Evolutionary conservation across 2,113 vertebrate genomes (phyloP).

Genomic region (Ranitomeya imitator): DNA sequence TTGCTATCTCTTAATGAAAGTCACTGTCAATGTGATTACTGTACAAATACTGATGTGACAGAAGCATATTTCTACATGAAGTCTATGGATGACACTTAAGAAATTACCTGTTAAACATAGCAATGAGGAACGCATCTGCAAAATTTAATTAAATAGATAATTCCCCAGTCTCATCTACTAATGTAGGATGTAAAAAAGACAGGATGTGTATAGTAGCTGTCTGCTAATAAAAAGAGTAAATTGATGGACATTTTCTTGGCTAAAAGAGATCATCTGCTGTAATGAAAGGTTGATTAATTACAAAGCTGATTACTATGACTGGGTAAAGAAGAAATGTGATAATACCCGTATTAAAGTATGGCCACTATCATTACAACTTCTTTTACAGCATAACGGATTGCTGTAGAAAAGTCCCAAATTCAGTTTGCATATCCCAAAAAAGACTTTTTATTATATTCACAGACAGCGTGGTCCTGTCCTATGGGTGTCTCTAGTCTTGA

Average conservation of each 20-base stretch:
- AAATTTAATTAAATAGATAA: background rate
- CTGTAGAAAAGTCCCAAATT: no score
- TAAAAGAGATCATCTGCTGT: background rate
- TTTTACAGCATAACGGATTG: no score
- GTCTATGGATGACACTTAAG: background rate
- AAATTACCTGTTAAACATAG: background rate
- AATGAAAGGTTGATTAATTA: background rate
- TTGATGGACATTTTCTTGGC: constrained; percentile 6
- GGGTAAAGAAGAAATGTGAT: no score
- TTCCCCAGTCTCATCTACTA: background rate
- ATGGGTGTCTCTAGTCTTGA: no score
- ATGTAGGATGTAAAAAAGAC: background rate
- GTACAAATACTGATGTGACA: background rate
- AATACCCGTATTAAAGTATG: no score
- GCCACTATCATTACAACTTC: no score
- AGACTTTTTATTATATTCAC: no score
- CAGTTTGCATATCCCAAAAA: no score
- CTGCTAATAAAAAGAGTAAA: background rate
- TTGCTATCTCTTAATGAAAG: background rate
- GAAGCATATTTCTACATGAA: background rate
- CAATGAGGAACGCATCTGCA: background rate
- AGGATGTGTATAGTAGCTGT: background rate
- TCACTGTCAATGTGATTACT: background rate
- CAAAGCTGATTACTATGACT: no score
- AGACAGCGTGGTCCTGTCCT: no score